These are phyloP conservation scores for Callionymus lyra DNA, from an alignment of 2,113 vertebrate species.

Conservation along the genomic window DNA sequence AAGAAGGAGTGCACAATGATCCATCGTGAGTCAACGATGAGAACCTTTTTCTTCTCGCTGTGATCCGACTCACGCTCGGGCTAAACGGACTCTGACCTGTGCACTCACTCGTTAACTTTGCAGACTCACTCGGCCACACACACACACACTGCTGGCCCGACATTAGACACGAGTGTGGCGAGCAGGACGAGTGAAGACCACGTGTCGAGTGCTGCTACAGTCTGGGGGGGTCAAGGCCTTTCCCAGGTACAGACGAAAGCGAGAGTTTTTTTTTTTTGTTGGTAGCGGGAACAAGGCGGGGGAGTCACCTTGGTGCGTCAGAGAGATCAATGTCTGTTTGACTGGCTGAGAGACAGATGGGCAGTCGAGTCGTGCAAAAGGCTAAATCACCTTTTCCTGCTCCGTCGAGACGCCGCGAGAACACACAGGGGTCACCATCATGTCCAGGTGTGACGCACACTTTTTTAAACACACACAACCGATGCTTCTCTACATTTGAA, in stretches of 20 bases:
- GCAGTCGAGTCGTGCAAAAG: conserved; percentile 20
- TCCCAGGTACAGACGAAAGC: conserved; percentile 56
- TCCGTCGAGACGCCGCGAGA: conserved; percentile 67
- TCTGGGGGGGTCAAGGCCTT: conserved; percentile 60
- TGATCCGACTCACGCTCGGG: conserved; percentile 42
- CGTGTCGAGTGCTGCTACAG: conserved; percentile 30
- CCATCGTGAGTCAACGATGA: conserved; percentile 46
- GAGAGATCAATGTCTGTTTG: conserved; percentile 70
- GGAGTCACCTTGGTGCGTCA: conserved; percentile 69
- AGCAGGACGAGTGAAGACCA: conserved; percentile 22
- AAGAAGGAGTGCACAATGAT: too few species aligned
- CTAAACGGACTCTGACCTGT: conserved; percentile 49
- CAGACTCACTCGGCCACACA: conserved; percentile 2
- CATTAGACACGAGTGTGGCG: conserved; percentile 11
- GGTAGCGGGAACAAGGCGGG: conserved; percentile 52
- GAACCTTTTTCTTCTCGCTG: conserved; percentile 40
- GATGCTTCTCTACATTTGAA: too few species aligned
- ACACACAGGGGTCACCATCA: conserved; percentile 43
- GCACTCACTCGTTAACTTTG: conserved; percentile 5
- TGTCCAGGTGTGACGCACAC: conserved; percentile 35
- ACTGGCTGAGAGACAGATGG: conserved; percentile 37
- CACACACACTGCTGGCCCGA: neutral
- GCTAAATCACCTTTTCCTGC: conserved; percentile 55
- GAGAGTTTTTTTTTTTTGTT: conserved; percentile 50
- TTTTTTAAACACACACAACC: too few species aligned